These are phyloP conservation scores for Champsocephalus esox DNA, from an alignment of 2,797 vertebrate genomes.

Conservation along the genomic window DNA sequence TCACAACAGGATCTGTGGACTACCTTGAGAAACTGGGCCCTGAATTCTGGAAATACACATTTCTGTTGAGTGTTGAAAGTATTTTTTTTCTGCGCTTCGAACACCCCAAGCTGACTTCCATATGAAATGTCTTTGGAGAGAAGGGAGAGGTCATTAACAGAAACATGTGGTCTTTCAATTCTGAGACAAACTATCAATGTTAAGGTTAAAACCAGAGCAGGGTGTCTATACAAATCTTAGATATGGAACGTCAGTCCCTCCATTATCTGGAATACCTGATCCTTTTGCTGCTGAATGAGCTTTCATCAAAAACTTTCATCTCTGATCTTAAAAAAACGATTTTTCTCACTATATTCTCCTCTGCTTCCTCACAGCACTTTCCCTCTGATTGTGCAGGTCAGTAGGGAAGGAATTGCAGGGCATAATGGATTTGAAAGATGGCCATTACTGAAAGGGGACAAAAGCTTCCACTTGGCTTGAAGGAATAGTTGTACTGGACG, in stretches of 20 bases:
- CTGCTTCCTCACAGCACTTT: background rate
- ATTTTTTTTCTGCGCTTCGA: no score
- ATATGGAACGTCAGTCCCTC: constrained; percentile 5
- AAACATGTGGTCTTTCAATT: no score
- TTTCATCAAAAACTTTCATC: background rate
- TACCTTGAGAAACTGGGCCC: no score
- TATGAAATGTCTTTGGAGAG: no score
- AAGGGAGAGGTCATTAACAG: no score
- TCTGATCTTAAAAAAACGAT: background rate
- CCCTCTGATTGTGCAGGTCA: constrained; percentile 35
- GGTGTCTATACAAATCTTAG: background rate
- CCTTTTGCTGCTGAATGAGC: background rate
- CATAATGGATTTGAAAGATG: constrained; percentile 1
- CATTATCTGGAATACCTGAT: background rate
- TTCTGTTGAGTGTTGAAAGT: no score
- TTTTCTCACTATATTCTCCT: background rate
- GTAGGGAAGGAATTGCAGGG: background rate
- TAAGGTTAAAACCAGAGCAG: no score
- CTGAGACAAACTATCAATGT: no score
- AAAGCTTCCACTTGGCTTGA: constrained; percentile 1
- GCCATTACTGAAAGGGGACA: constrained; percentile 6
- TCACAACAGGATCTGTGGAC: no score
- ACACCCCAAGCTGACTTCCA: no score
- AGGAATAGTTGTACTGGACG: background rate
- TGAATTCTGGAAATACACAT: no score